Evolutionary conservation across 2,113 vertebrate genomes (phyloP), one percentile per base, ranked within the genome.

Genomic region (Pseudolaguvia tuberculata): DNA sequence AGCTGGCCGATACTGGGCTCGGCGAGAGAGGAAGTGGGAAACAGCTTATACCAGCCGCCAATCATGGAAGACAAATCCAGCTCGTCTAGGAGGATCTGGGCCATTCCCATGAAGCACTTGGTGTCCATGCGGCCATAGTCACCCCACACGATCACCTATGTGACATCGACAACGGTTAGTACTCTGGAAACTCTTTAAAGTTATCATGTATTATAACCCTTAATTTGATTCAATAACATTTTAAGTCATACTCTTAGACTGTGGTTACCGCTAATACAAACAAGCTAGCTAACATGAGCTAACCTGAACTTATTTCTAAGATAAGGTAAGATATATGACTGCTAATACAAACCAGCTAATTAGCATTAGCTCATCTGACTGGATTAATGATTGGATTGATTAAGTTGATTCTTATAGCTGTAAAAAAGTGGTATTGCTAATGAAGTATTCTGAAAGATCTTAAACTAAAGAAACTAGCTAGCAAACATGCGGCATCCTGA

Each of bases 101-200:
- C 96, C 96, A 97, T 96, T 75, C 97, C 97, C 97, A 98, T 97
- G 95, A 99, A 99, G 91, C 94, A 96, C 89, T 99, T 99, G 92
- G 95, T 93, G 91, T 99, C 96, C 97, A 99, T 98, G 79, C 96
- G 94, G 45, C 97, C 96, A 0, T 98, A 99, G 79, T 99, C 97
- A 5, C 96, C 97, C 97, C 97, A 98, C 63, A 99, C 94, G 3
- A 99, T 98, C 82, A 99, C 94, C 97, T 98, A 78, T 0, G 20
- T 59, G 14, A 79, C 47, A 78, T 71, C 59, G 0, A 21, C 52
- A 0, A 50, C 35, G 0, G 0, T 11, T 47, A 29, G 69, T 23
- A 56, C 14, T 1, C 15, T 18, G n/a, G 27, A 13, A n/a, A 35
- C 4, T 10, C 20, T 35, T 63, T 45, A 15, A 13, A 45, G 8